phyloP scores from a whole-genome alignment of 2,113 vertebrate genomes.

The Microcebus murinus region DNA sequence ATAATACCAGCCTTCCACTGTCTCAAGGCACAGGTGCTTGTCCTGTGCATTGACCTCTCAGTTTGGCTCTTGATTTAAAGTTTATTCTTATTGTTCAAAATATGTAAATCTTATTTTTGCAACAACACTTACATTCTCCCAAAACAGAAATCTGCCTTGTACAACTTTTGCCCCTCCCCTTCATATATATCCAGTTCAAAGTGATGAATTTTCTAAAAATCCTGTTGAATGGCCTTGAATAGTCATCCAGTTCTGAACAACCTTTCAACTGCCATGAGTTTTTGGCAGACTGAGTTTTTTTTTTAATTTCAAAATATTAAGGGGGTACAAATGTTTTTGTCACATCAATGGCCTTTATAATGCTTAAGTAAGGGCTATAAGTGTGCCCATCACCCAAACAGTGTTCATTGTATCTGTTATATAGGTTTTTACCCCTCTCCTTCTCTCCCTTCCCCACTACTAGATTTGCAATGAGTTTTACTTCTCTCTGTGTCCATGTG shows the following conservation, averaged over 20 bases:
- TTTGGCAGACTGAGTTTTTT: background rate
- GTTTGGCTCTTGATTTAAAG: background rate
- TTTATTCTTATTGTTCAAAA: slow-evolving; percentile 13
- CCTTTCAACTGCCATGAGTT: background rate
- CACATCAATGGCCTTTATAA: too few relatives aligned
- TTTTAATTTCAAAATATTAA: too few relatives aligned
- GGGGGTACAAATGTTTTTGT: too few relatives aligned
- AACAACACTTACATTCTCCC: background rate
- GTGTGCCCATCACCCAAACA: too few relatives aligned
- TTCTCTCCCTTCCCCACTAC: too few relatives aligned
- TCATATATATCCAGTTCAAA: background rate
- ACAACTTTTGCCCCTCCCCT: background rate
- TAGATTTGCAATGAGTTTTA: too few relatives aligned
- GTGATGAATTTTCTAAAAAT: background rate
- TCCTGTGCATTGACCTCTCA: background rate
- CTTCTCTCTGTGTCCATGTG: too few relatives aligned
- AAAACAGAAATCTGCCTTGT: background rate
- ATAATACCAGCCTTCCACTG: background rate
- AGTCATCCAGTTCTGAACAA: background rate
- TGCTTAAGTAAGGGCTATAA: too few relatives aligned
- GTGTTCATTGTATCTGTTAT: too few relatives aligned
- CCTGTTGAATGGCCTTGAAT: background rate
- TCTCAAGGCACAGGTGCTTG: background rate
- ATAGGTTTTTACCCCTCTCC: too few relatives aligned
- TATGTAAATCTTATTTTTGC: background rate